Evolutionary conservation across 2,113 vertebrate species (phyloP), one percentile per base, ranked within the genome.

Genomic region (Saguinus midas): DNA sequence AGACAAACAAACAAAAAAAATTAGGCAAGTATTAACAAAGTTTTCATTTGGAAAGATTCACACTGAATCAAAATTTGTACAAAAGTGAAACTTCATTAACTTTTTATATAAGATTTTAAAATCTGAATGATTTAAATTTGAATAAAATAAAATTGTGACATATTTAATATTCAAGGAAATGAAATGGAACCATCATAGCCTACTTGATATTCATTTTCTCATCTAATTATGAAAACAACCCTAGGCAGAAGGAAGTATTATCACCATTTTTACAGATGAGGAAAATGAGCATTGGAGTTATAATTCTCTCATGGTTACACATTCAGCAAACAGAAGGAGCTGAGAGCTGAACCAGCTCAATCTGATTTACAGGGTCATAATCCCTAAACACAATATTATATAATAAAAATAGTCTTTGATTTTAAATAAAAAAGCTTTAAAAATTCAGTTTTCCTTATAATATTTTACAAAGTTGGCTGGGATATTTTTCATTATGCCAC

Each of bases 81-180:
- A 8, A 57, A 70, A 95, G 48, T 84, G 11, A 94, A 75, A 81
- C 35, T 55, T 80, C 37, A 93, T 87, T 87, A 81, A 52, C 37
- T 95, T 94, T 96, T 52, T 89, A 21, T 14, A 78, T 76, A 52
- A 91, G n/a, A 92, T 55, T 94, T 58, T 84, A 10, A 95, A 57
- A 80, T 35, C 25, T 76, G 29, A 94, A 94, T 40, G 32, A 86
- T 91, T 86, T 43, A 78, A 43, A 86, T 57, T 50, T 81, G 37
- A 76, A 61, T 80, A 50, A 50, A 92, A 45, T 68, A 85, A 85
- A 29, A 90, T 8, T 87, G 32, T 84, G 48, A 89, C 76, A 16
- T 48, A 84, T 48, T 61, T 92, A 61, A 96, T 55, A 90, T 2
- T 18, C 45, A 82, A 72, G n/a, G 87, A 91, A 87, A 72, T 55